A percentile compares a stretch with the other conserved stretches of the same genome.
phyloP scores from a whole-genome alignment of 1,140 invertebrate genomes.

The Caerostris darwini region DNA sequence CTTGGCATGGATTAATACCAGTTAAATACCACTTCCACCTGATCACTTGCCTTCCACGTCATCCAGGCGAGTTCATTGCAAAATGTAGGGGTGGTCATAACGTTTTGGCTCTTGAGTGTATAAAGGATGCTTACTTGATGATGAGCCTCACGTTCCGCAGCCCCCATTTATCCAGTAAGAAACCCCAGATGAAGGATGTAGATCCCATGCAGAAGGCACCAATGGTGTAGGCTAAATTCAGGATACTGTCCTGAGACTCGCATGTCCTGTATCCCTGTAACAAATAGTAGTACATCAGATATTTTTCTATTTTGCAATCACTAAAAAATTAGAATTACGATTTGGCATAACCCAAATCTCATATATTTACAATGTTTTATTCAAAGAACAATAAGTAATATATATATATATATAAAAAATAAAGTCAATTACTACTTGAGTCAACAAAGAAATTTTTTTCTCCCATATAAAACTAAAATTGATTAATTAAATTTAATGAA shows the following conservation, averaged over 20 bases:
- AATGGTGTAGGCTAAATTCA: slow-evolving; percentile 79
- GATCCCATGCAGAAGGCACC: slow-evolving; percentile 79
- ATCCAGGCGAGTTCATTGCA: too few relatives aligned
- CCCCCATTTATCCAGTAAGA: slow-evolving; percentile 79
- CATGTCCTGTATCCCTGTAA: slow-evolving; percentile 56
- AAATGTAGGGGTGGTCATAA: too few relatives aligned
- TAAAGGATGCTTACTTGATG: slow-evolving; percentile 78
- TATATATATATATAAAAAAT: too few relatives aligned
- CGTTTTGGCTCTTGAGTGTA: too few relatives aligned
- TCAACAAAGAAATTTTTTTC: too few relatives aligned
- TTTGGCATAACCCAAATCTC: background rate
- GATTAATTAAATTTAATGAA: too few relatives aligned
- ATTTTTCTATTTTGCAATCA: background rate
- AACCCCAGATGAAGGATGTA: slow-evolving; percentile 79
- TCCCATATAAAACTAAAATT: too few relatives aligned
- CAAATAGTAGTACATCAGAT: background rate
- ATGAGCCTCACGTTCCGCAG: slow-evolving; percentile 78
- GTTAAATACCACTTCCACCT: too few relatives aligned
- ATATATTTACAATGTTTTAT: background rate
- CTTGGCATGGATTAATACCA: too few relatives aligned
- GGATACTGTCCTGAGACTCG: slow-evolving; percentile 76
- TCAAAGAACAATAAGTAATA: too few relatives aligned
- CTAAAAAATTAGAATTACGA: background rate
- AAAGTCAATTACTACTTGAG: too few relatives aligned
- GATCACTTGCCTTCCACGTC: too few relatives aligned